Base-by-base conservation (phyloP, 2,797 vertebrate genomes). In the Mycteria americana region DNA sequence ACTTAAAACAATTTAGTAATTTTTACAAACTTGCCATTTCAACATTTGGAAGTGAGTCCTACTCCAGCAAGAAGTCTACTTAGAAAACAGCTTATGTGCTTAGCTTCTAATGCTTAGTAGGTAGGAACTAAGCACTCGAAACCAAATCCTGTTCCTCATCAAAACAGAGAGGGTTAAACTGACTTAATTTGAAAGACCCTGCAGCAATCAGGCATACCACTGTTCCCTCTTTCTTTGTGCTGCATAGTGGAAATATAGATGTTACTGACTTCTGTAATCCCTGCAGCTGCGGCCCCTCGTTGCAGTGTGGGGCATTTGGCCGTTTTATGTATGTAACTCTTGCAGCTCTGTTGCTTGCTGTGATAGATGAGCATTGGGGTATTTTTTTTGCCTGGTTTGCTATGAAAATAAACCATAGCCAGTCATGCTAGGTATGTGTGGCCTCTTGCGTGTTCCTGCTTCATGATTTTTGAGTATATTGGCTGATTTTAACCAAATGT, bases 151-250 rank as follows among this genome's bases (percentile, higher is more conserved):
- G 22, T 31, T 93, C 64, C 60, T 94, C 73, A 24, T 89, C 64
- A 25, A 51, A 68, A 12, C 33, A 54, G 91, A 50, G 84, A 65
- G 93, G 72, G 91, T 93, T 96, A 95, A 95, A 91, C 50, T 65
- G 51, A 7, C 33, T 95, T 73, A 46, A 16, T 73, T 50, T 65
- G 81, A 67, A 77, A 75, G 74, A 45, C 73, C 74, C 76, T 92
- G 90, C 85, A 95, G 94, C 86, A 48, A 11, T 88, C 67, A 37
- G 89, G 25, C 41, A 41, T 60, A 37, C 27, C 73, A 37, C 78
- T 60, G 72, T 56, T 96, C 80, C 48, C 30, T 93, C 84, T 83
- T 68, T 16, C 69, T 88, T 60, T 76, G 89, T 93, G 88, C 80
- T 87, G 74, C 74, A 19, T 1, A 22, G 81, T 93, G 90, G 93